These are phyloP conservation scores for Aplodontia rufa DNA, from an alignment of 2,113 vertebrate species.

Conservation along the genomic window DNA sequence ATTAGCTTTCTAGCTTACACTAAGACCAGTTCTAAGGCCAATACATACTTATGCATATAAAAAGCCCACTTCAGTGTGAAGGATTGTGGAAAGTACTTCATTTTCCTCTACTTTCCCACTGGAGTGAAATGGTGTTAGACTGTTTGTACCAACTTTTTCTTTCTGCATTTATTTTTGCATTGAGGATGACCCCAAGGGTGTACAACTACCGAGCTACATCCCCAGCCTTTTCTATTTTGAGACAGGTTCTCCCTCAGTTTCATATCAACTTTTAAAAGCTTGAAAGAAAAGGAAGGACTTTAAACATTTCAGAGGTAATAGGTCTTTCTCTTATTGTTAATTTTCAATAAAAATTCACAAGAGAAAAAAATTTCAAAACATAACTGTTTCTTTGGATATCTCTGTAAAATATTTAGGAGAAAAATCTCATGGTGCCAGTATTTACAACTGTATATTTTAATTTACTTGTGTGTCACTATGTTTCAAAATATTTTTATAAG, in stretches of 20 bases:
- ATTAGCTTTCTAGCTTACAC: neutral
- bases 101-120: neutral
- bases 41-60: neutral
- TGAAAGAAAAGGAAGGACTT: neutral
- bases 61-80: neutral
- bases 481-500: slow-evolving; percentile 6
- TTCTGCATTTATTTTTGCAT: no score
- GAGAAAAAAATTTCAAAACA: neutral
- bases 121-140: neutral
- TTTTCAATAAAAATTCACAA: slow-evolving; percentile 10
- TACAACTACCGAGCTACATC: no score
- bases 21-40: neutral
- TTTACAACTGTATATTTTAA: neutral
- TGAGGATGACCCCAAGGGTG: no score
- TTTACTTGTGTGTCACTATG: neutral
- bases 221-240: no score
- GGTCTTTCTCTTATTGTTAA: neutral
- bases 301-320: neutral
- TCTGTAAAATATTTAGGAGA: neutral
- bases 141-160: neutral
- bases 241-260: no score
- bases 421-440: neutral
- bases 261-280: neutral
- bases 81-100: neutral
- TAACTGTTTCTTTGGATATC: neutral